Evolutionary conservation across 92 coral and sea anemone genomes (phyloP).

Genomic region (Epizoanthus illoricatus): DNA sequence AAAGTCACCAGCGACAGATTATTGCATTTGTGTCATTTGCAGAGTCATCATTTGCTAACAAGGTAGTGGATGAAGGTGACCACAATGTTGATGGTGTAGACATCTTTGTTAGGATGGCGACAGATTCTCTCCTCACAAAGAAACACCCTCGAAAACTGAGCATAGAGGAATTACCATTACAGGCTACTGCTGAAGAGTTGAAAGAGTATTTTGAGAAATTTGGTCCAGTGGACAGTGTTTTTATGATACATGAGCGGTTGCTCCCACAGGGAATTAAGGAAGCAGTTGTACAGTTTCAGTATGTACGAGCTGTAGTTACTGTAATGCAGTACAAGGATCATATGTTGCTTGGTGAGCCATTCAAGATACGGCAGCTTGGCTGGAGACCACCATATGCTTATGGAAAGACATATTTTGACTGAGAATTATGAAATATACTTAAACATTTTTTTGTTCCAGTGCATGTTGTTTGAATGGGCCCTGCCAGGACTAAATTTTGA

Average conservation of each 20-base stretch:
- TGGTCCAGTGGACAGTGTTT: conserved; percentile 31
- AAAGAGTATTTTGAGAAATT: conserved; percentile 31
- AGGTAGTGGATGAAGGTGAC: conserved; percentile 23
- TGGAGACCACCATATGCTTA: conserved; percentile 24
- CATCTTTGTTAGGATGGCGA: conserved; percentile 30
- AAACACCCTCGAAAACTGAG: conserved; percentile 32
- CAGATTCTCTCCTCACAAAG: conserved; percentile 40
- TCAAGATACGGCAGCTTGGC: conserved; percentile 35
- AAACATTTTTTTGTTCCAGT: not conserved
- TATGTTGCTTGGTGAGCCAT: conserved; percentile 25
- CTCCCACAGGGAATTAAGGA: conserved; percentile 13
- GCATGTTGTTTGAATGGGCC: not conserved
- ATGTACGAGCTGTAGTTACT: conserved; percentile 24
- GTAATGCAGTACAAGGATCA: conserved; percentile 24
- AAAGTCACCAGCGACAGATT: conserved; percentile 2
- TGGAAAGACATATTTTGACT: conserved; percentile 1
- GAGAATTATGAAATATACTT: not conserved
- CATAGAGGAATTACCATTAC: conserved; percentile 21
- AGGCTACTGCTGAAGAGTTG: conserved; percentile 17
- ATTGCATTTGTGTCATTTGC: conserved; percentile 49
- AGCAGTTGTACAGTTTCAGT: conserved; percentile 34
- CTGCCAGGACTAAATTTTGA: too few species aligned
- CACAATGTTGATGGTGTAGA: conserved; percentile 40
- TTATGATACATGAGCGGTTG: conserved; percentile 7
- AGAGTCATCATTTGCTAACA: conserved; percentile 38